Conservation (phyloP, 2,797 vertebrate genomes). For the Australoheros facetus region DNA sequence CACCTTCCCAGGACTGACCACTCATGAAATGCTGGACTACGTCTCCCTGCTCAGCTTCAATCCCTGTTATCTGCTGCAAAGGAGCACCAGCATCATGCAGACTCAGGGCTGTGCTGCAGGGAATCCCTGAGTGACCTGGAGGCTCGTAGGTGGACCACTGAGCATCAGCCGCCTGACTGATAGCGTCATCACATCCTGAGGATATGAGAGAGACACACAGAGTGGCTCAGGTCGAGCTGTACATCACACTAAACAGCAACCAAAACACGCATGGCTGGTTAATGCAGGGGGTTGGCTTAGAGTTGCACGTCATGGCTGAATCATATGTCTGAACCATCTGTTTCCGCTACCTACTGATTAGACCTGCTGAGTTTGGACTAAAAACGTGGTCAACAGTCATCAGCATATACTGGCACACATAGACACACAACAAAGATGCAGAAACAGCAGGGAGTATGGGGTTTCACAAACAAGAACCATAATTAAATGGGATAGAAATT, state of each 20-base stretch:
- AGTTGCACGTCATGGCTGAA: background rate
- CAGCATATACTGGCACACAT: background rate
- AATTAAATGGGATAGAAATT: rapidly evolving
- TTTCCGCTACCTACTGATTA: conserved; percentile 41
- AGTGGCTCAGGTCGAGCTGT: background rate
- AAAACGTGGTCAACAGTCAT: conserved; percentile 1
- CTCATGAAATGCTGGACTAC: background rate
- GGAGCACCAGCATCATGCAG: background rate
- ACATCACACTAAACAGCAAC: background rate
- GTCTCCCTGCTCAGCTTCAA: background rate
- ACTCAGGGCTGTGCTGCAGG: background rate
- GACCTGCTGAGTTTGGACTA: conserved; percentile 56
- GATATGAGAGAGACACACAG: background rate
- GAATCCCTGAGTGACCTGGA: conserved; percentile 6
- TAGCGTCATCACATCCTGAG: conserved; percentile 10
- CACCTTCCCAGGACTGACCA: background rate
- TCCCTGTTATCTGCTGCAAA: background rate
- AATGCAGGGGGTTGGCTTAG: background rate
- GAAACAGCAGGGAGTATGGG: background rate
- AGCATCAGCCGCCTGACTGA: background rate
- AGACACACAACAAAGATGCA: background rate
- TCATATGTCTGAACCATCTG: conserved; percentile 49
- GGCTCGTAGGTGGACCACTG: conserved; percentile 12
- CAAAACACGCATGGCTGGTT: background rate
- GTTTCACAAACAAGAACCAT: background rate